Evolutionary conservation across 23 tunicate species (phyloP).

Genomic region (Ciona savignyi): DNA sequence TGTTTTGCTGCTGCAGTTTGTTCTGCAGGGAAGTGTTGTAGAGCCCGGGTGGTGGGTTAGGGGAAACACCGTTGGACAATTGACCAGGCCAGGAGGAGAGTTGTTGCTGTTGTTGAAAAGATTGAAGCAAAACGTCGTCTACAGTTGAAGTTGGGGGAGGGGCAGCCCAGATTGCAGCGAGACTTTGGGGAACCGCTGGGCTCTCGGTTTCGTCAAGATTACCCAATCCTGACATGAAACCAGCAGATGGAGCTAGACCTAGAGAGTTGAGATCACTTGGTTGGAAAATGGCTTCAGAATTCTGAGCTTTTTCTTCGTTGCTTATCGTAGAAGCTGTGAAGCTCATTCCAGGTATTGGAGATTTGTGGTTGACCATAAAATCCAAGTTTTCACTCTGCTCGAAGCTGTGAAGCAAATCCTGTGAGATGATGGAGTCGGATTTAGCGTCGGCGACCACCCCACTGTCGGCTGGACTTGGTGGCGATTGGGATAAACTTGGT

Average conservation of each 20-base stretch:
- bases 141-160: constrained; percentile 11
- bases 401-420: constrained; percentile 35
- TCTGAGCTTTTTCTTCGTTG: background rate
- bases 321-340: background rate
- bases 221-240: background rate
- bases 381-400: constrained; percentile 29
- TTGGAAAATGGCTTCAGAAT: background rate
- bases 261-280: constrained; percentile 8
- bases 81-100: constrained; percentile 25
- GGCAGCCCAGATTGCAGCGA: constrained; percentile 57
- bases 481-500: constrained; percentile 36
- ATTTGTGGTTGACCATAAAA: constrained; percentile 10
- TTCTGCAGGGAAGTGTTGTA: constrained; percentile 22
- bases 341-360: background rate
- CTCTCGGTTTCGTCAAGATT: background rate
- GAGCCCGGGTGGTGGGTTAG: constrained; percentile 45
- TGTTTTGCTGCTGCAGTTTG: constrained; percentile 43
- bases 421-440: constrained; percentile 40
- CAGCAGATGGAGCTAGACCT: background rate
- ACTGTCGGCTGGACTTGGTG: constrained; percentile 78
- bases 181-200: constrained; percentile 18
- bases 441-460: constrained; percentile 68
- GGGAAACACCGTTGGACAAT: constrained; percentile 2
- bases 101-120: constrained; percentile 71
- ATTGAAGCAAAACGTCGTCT: constrained; percentile 55